Percentiles rank a stretch among this genome's conserved stretches.
These are phyloP conservation scores for Mus spretus DNA, from an alignment of 2,797 vertebrate species.

Conservation along the genomic window DNA sequence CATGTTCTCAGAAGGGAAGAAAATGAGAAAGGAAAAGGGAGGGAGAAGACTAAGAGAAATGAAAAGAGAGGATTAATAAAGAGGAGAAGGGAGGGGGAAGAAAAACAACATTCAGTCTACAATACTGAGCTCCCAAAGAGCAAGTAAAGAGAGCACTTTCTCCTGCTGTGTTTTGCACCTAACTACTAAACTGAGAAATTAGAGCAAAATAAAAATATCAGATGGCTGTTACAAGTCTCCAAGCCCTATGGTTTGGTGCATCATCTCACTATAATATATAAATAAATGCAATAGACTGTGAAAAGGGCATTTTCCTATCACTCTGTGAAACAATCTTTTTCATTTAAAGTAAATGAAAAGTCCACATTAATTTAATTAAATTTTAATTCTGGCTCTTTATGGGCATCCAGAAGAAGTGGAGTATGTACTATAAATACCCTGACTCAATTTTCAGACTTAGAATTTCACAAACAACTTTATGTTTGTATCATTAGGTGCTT, in stretches of 20 bases:
- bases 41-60: background rate
- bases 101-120: background rate
- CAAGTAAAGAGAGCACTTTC: background rate
- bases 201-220: conserved; percentile 1
- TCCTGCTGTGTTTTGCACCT: background rate
- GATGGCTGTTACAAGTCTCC: background rate
- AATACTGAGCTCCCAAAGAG: background rate
- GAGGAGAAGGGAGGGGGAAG: accelerated
- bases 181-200: background rate
- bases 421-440: background rate
- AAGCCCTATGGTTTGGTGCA: background rate
- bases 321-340: background rate
- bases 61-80: background rate
- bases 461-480: conserved; percentile 13
- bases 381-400: conserved; percentile 14
- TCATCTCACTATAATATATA: background rate
- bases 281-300: background rate
- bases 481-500: background rate
- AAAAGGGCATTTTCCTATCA: background rate
- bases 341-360: background rate
- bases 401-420: background rate
- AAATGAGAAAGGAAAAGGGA: background rate
- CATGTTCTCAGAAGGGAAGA: background rate
- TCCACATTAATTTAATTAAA: conserved; percentile 27
- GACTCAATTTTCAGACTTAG: background rate